A percentile compares a stretch with the other conserved stretches of the same genome.
Evolutionary conservation across 2,888 invertebrate genomes (phyloP).

Genomic region (Rotaria sp.): DNA sequence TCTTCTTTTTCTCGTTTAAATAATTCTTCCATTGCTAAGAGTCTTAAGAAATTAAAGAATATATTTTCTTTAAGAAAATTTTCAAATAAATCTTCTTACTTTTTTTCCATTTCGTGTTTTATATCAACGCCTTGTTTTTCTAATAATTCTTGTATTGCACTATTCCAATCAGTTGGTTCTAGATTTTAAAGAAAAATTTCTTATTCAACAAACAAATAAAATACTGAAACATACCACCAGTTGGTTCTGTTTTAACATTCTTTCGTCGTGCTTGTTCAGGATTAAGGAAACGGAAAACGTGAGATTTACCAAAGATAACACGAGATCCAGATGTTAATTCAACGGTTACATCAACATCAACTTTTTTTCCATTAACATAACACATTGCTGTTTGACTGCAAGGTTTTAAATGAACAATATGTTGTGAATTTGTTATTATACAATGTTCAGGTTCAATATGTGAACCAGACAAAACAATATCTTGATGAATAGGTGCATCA

Average conservation of each 20-base stretch:
- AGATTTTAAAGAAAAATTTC: neutral
- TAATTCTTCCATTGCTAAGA: slow-evolving; percentile 86
- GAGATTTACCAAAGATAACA: slow-evolving; percentile 95
- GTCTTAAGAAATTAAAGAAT: slow-evolving; percentile 45
- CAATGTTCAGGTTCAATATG: slow-evolving; percentile 91
- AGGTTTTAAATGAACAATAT: slow-evolving; percentile 61
- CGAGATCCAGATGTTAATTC: slow-evolving; percentile 85
- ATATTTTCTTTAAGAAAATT: no score
- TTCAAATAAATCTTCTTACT: neutral
- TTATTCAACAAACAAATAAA: no score
- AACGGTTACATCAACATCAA: slow-evolving; percentile 68
- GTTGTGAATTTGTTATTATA: slow-evolving; percentile 77
- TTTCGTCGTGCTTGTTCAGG: slow-evolving; percentile 58
- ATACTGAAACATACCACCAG: neutral
- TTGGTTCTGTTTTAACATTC: slow-evolving; percentile 7
- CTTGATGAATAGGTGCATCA: slow-evolving; percentile 77
- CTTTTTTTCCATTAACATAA: slow-evolving; percentile 85
- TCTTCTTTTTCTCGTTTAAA: slow-evolving; percentile 82
- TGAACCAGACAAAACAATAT: slow-evolving; percentile 85
- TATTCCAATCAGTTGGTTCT: slow-evolving; percentile 76
- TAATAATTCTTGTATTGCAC: slow-evolving; percentile 87
- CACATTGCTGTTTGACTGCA: slow-evolving; percentile 69
- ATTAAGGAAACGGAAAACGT: slow-evolving; percentile 97
- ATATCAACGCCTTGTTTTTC: slow-evolving; percentile 96
- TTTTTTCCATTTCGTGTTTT: slow-evolving; percentile 85